Evolutionary conservation across 2,113 vertebrate species (phyloP).

Genomic region (Psettodes erumei): DNA sequence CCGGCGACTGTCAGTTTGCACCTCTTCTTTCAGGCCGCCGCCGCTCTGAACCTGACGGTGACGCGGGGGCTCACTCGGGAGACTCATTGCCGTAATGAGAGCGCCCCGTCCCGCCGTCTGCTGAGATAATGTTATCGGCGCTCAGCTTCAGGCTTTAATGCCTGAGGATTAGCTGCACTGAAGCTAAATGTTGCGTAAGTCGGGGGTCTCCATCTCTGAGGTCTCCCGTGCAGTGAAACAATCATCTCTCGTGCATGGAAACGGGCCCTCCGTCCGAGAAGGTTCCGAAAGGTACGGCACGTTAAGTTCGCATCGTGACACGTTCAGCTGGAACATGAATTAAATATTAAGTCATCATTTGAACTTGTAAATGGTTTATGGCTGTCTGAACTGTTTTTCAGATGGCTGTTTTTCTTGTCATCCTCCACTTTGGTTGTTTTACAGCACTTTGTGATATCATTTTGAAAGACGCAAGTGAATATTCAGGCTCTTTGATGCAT

Average conservation of each 20-base stretch:
- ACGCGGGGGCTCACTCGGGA: constrained; percentile 70
- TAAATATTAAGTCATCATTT: neutral
- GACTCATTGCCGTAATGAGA: constrained; percentile 64
- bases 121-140: constrained; percentile 55
- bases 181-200: constrained; percentile 47
- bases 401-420: neutral
- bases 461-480: neutral
- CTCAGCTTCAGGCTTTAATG: constrained; percentile 45
- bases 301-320: neutral
- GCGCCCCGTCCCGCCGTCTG: constrained; percentile 40
- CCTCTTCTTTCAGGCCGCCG: constrained; percentile 68
- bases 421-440: neutral
- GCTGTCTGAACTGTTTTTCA: neutral
- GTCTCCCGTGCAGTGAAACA: neutral
- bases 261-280: neutral
- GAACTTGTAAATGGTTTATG: neutral
- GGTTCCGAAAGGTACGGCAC: neutral
- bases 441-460: neutral
- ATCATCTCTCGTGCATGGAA: neutral
- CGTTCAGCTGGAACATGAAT: neutral
- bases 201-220: constrained; percentile 12
- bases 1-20: constrained; percentile 66
- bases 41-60: constrained; percentile 61
- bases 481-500: neutral
- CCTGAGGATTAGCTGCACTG: constrained; percentile 40